These are phyloP conservation scores for Toxotes lorentzi DNA, from an alignment of 2,797 vertebrate genomes.

Conservation along the genomic window DNA sequence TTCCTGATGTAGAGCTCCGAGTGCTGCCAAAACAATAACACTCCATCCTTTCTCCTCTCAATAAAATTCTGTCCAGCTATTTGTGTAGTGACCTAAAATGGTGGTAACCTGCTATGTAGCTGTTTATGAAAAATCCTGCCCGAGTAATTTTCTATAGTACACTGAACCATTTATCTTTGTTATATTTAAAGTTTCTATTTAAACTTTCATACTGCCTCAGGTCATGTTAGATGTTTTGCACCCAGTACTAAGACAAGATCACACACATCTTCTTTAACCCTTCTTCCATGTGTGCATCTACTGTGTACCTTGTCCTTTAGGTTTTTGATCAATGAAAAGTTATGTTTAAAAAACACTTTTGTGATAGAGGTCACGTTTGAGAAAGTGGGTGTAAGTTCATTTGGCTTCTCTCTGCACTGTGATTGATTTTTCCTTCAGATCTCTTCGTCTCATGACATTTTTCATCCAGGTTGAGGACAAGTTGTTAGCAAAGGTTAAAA, in stretches of 20 bases:
- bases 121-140: not conserved
- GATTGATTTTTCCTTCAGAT: too few species aligned
- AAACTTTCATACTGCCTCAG: not conserved
- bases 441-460: too few species aligned
- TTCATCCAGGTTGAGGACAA: too few species aligned
- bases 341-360: too few species aligned
- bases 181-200: not conserved
- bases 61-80: slow-evolving; percentile 9
- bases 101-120: slow-evolving; percentile 5
- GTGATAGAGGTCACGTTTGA: too few species aligned
- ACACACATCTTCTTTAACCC: not conserved
- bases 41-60: slow-evolving; percentile 20
- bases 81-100: slow-evolving; percentile 1
- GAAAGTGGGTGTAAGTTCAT: too few species aligned
- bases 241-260: not conserved
- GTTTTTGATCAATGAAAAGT: not conserved
- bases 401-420: too few species aligned
- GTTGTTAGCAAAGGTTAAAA: too few species aligned
- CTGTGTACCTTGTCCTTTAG: not conserved
- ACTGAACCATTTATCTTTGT: not conserved
- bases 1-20: slow-evolving; percentile 11
- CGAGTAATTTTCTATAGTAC: not conserved
- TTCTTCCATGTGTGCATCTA: not conserved
- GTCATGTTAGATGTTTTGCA: not conserved
- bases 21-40: slow-evolving; percentile 31